These are phyloP conservation scores for Beris chalybata DNA, from an alignment of 2,888 invertebrate genomes.

Conservation along the genomic window DNA sequence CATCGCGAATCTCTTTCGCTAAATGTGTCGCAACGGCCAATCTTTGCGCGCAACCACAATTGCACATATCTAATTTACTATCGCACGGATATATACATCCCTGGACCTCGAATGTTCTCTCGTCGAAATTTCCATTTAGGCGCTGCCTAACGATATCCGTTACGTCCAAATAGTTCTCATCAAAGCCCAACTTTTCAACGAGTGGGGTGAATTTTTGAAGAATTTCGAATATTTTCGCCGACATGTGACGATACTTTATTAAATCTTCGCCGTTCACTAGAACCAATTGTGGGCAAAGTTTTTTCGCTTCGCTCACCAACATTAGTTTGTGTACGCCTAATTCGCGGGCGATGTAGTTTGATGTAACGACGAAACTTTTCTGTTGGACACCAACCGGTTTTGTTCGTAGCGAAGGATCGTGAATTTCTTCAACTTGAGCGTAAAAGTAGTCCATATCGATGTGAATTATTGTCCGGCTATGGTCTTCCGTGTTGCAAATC, in stretches of 20 bases:
- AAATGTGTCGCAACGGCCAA: slow-evolving; percentile 72
- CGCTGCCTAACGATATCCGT: slow-evolving; percentile 59
- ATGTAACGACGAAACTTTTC: slow-evolving; percentile 81
- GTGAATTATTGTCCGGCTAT: slow-evolving; percentile 74
- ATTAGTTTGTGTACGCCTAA: slow-evolving; percentile 78
- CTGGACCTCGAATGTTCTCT: slow-evolving; percentile 45
- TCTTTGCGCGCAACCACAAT: slow-evolving; percentile 73
- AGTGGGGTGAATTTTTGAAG: slow-evolving; percentile 71
- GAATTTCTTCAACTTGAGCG: slow-evolving; percentile 82
- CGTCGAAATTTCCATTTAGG: slow-evolving; percentile 41
- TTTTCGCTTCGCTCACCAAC: slow-evolving; percentile 72
- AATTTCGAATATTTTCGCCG: slow-evolving; percentile 72
- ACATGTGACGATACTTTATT: slow-evolving; percentile 76
- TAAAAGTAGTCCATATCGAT: slow-evolving; percentile 84
- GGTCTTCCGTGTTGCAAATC: slow-evolving; percentile 51
- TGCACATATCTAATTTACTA: slow-evolving; percentile 62
- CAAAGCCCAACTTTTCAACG: slow-evolving; percentile 81
- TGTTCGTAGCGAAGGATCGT: slow-evolving; percentile 66
- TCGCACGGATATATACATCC: slow-evolving; percentile 64
- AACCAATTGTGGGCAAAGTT: slow-evolving; percentile 72
- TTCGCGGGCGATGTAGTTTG: slow-evolving; percentile 79
- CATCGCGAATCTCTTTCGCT: slow-evolving; percentile 74
- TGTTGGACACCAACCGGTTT: slow-evolving; percentile 81
- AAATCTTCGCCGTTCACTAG: slow-evolving; percentile 83
- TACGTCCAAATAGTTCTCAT: slow-evolving; percentile 84